Evolutionary conservation across 2,113 vertebrate genomes (phyloP).

Genomic region (Physeter macrocephalus): DNA sequence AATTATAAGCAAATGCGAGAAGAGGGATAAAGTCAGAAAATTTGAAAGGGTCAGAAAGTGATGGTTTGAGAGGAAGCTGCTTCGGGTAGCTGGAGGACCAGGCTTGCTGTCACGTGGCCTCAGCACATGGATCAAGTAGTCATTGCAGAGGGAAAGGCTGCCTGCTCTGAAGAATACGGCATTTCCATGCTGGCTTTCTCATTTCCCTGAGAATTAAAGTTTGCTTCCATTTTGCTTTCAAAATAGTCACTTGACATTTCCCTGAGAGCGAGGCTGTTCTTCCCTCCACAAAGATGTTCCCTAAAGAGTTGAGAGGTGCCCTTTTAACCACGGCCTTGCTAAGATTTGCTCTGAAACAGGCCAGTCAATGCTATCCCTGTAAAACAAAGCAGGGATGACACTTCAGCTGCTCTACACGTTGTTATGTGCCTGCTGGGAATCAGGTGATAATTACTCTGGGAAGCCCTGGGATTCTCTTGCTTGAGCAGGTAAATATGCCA

Average conservation of each 20-base stretch:
- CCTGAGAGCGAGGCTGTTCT: neutral
- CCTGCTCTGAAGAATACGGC: accelerated
- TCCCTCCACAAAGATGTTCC: accelerated
- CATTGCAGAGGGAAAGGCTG: neutral
- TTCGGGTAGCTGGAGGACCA: neutral
- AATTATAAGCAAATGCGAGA: accelerated
- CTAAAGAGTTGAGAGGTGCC: neutral
- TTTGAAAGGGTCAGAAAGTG: no score
- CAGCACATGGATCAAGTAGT: accelerated
- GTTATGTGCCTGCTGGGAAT: accelerated
- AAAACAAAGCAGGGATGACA: neutral
- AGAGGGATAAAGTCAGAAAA: no score
- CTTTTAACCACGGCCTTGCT: neutral
- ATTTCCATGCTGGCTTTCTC: neutral
- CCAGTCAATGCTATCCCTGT: accelerated
- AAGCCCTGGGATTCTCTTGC: no score
- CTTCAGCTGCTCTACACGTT: accelerated
- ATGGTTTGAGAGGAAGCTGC: accelerated
- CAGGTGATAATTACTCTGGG: no score
- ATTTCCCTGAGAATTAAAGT: neutral
- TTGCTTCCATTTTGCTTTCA: neutral
- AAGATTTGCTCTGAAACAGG: neutral
- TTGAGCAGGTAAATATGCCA: neutral
- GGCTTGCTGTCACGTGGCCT: accelerated
- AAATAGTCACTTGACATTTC: neutral